phyloP scores from a whole-genome alignment of 2,888 invertebrate species.

The Harpalus rufipes region DNA sequence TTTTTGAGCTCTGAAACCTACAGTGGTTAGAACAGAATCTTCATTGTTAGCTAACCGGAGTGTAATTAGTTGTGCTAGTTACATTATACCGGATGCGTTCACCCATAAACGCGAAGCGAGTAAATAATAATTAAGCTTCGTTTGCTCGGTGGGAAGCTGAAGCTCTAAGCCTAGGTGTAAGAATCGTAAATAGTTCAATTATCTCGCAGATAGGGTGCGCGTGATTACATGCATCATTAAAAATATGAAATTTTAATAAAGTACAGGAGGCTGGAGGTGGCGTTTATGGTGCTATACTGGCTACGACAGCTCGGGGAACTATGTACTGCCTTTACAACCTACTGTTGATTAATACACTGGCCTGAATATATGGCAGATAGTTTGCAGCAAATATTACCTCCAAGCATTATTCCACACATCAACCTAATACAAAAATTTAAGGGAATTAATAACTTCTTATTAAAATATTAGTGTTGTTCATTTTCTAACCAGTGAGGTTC shows the following conservation, averaged over 20 bases:
- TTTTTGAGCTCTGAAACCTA: not conserved
- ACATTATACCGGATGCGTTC: not conserved
- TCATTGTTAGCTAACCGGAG: not conserved
- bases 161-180: slow-evolving; percentile 30
- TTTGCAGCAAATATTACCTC: not conserved
- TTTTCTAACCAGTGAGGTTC: not conserved
- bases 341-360: not conserved
- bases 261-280: slow-evolving; percentile 29
- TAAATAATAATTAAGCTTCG: slow-evolving; percentile 56
- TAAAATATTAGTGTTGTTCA: not conserved
- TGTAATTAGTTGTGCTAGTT: not conserved
- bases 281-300: slow-evolving; percentile 23
- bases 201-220: slow-evolving; percentile 54
- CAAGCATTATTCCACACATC: not conserved
- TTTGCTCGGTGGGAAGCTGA: slow-evolving; percentile 6
- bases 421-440: not conserved
- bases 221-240: slow-evolving; percentile 65
- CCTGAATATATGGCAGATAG: not conserved
- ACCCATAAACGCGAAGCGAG: not conserved
- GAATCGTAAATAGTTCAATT: slow-evolving; percentile 63
- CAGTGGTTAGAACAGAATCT: not conserved
- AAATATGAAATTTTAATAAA: slow-evolving; percentile 66
- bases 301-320: slow-evolving; percentile 27
- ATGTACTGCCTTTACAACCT: not conserved
- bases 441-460: not conserved